A percentile compares a stretch with the other conserved stretches of the same genome.
Conservation (phyloP, 2,888 invertebrate species). For the Metalampra italica region DNA sequence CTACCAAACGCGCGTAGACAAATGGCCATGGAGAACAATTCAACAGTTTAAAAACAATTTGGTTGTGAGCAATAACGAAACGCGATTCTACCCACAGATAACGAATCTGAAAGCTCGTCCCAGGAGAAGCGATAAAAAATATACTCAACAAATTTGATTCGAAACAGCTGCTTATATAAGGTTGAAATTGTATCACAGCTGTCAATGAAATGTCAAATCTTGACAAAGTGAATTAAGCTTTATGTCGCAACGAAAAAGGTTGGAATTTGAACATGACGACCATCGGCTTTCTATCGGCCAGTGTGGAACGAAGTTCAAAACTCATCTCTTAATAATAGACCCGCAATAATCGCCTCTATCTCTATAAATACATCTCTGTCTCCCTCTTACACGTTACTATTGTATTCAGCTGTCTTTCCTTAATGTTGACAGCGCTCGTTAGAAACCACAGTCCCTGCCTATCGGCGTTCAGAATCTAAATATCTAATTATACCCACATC, state of each 20-base stretch:
- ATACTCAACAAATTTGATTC: not conserved
- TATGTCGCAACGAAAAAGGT: not conserved
- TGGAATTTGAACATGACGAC: not conserved
- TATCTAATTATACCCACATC: constrained; percentile 78
- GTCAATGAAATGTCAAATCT: not conserved
- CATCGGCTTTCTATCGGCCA: not conserved
- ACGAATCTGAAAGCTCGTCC: constrained; percentile 16
- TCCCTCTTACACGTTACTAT: constrained; percentile 30
- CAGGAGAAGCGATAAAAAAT: not conserved
- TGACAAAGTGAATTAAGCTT: not conserved
- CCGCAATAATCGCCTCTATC: constrained; percentile 26
- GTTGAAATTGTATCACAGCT: not conserved
- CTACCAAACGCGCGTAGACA: constrained; percentile 63
- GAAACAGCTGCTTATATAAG: not conserved
- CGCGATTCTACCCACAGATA: constrained; percentile 60
- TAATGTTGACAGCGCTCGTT: constrained; percentile 61
- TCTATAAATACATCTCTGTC: constrained; percentile 33
- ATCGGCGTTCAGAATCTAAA: constrained; percentile 70
- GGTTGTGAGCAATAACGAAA: constrained; percentile 69
- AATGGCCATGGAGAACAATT: constrained; percentile 74
- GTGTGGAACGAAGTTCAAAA: constrained; percentile 33
- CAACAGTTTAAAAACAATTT: constrained; percentile 73
- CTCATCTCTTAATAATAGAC: constrained; percentile 74
- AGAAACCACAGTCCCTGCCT: constrained; percentile 52
- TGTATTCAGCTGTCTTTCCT: constrained; percentile 34